These are phyloP conservation scores for Phrynocephalus forsythii DNA, from an alignment of 2,797 vertebrate species.

Conservation along the genomic window DNA sequence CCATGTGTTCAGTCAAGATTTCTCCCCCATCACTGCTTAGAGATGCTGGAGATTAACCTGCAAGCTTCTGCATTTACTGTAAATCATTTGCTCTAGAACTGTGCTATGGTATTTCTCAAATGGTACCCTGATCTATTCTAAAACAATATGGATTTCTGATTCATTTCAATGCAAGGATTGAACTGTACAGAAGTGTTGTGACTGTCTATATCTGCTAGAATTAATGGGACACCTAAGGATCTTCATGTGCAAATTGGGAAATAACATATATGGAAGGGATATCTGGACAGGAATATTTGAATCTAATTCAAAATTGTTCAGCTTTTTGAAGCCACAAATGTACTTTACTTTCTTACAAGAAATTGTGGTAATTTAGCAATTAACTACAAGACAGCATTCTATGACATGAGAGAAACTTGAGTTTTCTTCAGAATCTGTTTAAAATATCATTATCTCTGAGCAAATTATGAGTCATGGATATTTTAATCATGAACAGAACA, in stretches of 20 bases:
- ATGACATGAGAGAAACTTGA: not conserved
- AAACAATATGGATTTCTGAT: not conserved
- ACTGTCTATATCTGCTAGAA: not conserved
- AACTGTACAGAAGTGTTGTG: not conserved
- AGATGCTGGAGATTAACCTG: not conserved
- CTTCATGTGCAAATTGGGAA: not conserved
- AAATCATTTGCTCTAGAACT: not conserved
- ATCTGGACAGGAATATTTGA: not conserved
- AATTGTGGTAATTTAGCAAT: conserved; percentile 12
- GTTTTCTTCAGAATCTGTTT: conserved; percentile 45
- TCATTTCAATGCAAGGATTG: not conserved
- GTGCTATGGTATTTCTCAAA: too few species aligned
- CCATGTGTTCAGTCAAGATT: too few species aligned
- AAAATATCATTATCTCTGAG: conserved; percentile 62
- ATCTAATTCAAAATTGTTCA: too few species aligned
- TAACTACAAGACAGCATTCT: conserved; percentile 39
- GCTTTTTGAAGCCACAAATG: too few species aligned
- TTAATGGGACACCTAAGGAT: not conserved
- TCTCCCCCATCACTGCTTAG: not conserved
- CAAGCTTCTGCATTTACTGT: not conserved
- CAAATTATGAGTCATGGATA: conserved; percentile 71
- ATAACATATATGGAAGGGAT: not conserved
- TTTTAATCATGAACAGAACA: conserved; percentile 66
- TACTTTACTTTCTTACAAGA: not conserved
- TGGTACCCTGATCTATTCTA: too few species aligned